Conservation (phyloP, 2,888 invertebrate species). For the Zootermopsis nevadensis region DNA sequence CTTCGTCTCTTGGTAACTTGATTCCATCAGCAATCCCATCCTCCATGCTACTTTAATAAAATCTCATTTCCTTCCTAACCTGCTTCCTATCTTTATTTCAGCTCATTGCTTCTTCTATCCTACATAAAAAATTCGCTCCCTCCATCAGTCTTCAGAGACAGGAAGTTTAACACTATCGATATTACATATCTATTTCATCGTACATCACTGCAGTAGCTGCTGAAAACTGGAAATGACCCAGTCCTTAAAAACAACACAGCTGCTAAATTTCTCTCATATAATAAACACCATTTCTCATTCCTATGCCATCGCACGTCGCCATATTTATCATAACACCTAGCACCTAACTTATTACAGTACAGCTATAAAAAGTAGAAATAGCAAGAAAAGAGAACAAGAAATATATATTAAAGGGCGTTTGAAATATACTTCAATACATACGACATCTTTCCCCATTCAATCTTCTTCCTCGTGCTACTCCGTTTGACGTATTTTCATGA, state of each 20-base stretch:
- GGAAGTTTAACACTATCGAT: background rate
- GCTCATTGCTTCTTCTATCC: background rate
- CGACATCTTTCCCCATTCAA: conserved; percentile 37
- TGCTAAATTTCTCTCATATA: background rate
- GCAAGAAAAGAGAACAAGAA: background rate
- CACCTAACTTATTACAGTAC: conserved; percentile 27
- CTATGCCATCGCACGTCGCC: background rate
- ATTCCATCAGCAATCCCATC: background rate
- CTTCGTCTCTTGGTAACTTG: background rate
- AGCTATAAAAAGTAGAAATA: conserved; percentile 9
- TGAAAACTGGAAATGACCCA: background rate
- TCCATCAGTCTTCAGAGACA: background rate
- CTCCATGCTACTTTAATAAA: background rate
- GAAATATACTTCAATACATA: conserved; percentile 30
- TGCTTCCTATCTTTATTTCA: conserved; percentile 20
- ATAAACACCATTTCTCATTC: background rate
- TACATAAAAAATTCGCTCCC: background rate
- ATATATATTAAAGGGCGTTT: conserved; percentile 22
- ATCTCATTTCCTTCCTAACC: conserved; percentile 22
- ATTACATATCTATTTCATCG: background rate
- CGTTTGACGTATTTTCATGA: conserved; percentile 35
- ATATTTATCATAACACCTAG: conserved; percentile 25
- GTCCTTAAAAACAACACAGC: background rate
- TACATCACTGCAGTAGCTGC: background rate
- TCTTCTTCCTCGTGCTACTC: conserved; percentile 25